Base-by-base conservation (phyloP, 2,888 invertebrate species). In the Agrilus biguttatus region DNA sequence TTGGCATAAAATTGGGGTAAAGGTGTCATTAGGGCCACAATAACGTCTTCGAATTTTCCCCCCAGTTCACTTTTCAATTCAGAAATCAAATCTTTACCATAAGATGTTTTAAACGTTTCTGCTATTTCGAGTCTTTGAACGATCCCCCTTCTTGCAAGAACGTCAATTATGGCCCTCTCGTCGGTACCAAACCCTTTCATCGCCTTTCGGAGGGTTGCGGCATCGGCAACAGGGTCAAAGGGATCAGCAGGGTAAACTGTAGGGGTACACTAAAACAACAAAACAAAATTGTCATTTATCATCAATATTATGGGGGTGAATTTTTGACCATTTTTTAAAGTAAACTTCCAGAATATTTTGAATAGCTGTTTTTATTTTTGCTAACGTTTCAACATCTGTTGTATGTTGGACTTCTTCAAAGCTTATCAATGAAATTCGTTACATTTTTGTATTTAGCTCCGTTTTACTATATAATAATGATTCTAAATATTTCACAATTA, bases 101-200 rank as follows among this genome's bases (percentile, higher is more conserved):
- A 95, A 55, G 83, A 75, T 23, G 90, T 87, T 69, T 96, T 96
- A 71, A 84, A 97, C 17, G 84, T 81, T 63, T 85, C 83, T 37
- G 87, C 81, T 58, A 97, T 89, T 67, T 92, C 85, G 53, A 91
- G 73, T 47, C 96, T 78, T 66, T 96, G 95, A 5, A 82, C 83
- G 62, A 91, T 90, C 47, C 88, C 88, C 49, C 95, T 78, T 51
- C 83, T 81, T 43, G 87, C 86, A 36, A 96, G 73, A 7, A 95
- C 80, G 59, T 89, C 86, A 56, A 91, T 90, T 63, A 95, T 88
- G 46, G 89, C 80, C 58, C 84, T 84, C 64, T 93, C 92, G 60
- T 93, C 88, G 32, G 91, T 90, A 44, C 92, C 89, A 56, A 91
- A 80, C 43, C 90, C 91, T 65, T 91, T 91, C 90, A 92, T 90